These are phyloP conservation scores for Tragelaphus imberbis DNA, from an alignment of 2,113 vertebrate genomes.

Conservation along the genomic window DNA sequence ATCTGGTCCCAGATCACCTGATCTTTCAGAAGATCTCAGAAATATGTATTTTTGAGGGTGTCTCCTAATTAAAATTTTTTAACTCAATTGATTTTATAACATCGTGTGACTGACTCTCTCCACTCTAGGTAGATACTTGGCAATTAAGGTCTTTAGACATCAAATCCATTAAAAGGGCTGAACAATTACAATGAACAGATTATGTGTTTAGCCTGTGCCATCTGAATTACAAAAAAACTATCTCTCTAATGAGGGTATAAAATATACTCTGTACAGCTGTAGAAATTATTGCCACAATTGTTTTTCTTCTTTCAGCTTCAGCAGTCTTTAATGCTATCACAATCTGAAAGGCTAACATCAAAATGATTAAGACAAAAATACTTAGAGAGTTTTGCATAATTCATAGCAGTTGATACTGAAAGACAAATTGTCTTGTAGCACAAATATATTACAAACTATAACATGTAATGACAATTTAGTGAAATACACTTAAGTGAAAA, in stretches of 20 bases:
- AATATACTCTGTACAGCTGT: not conserved
- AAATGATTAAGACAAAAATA: constrained; percentile 44
- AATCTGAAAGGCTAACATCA: constrained; percentile 25
- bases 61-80: not conserved
- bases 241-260: not conserved
- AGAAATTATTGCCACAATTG: not conserved
- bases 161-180: not conserved
- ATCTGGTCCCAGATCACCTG: not conserved
- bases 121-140: not conserved
- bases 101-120: not conserved
- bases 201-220: not conserved
- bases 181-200: not conserved
- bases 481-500: constrained; percentile 13
- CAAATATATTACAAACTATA: not conserved
- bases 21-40: not conserved
- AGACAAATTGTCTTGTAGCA: not conserved
- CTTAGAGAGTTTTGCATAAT: constrained; percentile 32
- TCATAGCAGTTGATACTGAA: constrained; percentile 28
- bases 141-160: not conserved
- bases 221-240: constrained; percentile 29
- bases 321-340: not conserved
- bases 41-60: not conserved
- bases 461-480: constrained; percentile 9
- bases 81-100: not conserved
- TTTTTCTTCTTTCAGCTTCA: constrained; percentile 17